Conservation (phyloP, 2,113 vertebrate genomes). For the Lutjanus erythropterus region DNA sequence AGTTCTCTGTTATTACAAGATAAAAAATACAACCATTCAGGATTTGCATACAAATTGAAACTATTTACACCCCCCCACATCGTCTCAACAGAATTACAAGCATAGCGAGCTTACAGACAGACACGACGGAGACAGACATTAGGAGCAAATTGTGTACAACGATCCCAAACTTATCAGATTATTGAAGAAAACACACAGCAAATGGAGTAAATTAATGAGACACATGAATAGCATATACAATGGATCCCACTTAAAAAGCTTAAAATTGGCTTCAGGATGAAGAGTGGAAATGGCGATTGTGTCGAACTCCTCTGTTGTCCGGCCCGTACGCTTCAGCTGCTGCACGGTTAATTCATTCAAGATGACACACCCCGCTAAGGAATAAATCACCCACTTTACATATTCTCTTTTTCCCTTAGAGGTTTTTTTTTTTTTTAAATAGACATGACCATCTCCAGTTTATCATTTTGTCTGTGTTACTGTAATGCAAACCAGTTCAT, state of each 20-base stretch:
- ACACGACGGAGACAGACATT: slow-evolving; percentile 24
- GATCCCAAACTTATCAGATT: slow-evolving; percentile 49
- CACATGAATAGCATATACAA: slow-evolving; percentile 40
- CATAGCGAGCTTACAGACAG: slow-evolving; percentile 37
- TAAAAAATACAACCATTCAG: slow-evolving; percentile 63
- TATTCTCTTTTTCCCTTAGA: neutral
- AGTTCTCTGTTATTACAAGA: slow-evolving; percentile 68
- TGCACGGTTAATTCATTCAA: neutral
- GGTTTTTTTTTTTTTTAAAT: too few species aligned
- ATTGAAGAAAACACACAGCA: slow-evolving; percentile 45
- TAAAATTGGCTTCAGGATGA: neutral
- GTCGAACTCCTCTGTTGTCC: neutral
- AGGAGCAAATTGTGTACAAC: slow-evolving; percentile 55
- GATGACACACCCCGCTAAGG: neutral
- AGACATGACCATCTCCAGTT: neutral
- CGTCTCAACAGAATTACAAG: slow-evolving; percentile 62
- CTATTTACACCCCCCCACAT: slow-evolving; percentile 55
- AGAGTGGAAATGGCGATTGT: neutral
- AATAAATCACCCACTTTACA: slow-evolving; percentile 10
- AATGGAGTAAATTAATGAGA: slow-evolving; percentile 47
- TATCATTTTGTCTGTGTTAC: neutral
- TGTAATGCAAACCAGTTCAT: neutral
- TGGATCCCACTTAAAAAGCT: slow-evolving; percentile 6
- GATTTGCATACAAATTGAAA: slow-evolving; percentile 84
- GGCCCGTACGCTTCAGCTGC: neutral